Evolutionary conservation across 1,140 invertebrate species (phyloP).

Genomic region (Acromyrmex charruanus): DNA sequence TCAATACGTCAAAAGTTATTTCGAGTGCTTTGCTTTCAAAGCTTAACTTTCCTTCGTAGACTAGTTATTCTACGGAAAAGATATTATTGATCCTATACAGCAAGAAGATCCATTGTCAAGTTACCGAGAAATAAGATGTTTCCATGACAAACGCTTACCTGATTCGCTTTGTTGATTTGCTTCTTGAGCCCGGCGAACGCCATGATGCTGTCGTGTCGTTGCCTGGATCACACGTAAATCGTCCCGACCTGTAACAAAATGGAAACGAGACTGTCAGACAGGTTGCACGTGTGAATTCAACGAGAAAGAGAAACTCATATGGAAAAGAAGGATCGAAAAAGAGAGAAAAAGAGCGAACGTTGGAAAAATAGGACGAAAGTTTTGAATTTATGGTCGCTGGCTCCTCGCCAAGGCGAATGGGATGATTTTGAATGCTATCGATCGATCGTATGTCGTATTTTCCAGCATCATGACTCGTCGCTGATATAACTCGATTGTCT

Average conservation of each 20-base stretch:
- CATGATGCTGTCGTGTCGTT: slow-evolving; percentile 88
- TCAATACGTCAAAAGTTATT: neutral
- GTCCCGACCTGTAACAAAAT: slow-evolving; percentile 55
- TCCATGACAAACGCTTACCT: slow-evolving; percentile 88
- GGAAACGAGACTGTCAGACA: neutral
- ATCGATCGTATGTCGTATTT: slow-evolving; percentile 60
- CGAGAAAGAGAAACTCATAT: neutral
- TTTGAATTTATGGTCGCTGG: slow-evolving; percentile 63
- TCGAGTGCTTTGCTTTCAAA: neutral
- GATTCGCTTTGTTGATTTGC: slow-evolving; percentile 99
- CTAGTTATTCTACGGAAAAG: neutral
- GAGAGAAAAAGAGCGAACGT: neutral
- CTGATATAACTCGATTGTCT: slow-evolving; percentile 65
- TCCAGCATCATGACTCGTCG: slow-evolving; percentile 66
- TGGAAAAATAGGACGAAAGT: slow-evolving; percentile 12
- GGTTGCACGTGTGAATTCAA: neutral
- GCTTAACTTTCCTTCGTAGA: neutral
- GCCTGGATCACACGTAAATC: slow-evolving; percentile 32
- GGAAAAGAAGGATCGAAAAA: neutral
- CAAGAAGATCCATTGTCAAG: neutral
- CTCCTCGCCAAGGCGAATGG: slow-evolving; percentile 52
- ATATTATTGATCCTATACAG: neutral
- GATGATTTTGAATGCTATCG: slow-evolving; percentile 76
- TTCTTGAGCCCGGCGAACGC: slow-evolving; percentile 99
- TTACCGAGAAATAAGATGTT: neutral